phyloP scores from a whole-genome alignment of 2,888 invertebrate species.

The Caenorhabditis doughertyi region DNA sequence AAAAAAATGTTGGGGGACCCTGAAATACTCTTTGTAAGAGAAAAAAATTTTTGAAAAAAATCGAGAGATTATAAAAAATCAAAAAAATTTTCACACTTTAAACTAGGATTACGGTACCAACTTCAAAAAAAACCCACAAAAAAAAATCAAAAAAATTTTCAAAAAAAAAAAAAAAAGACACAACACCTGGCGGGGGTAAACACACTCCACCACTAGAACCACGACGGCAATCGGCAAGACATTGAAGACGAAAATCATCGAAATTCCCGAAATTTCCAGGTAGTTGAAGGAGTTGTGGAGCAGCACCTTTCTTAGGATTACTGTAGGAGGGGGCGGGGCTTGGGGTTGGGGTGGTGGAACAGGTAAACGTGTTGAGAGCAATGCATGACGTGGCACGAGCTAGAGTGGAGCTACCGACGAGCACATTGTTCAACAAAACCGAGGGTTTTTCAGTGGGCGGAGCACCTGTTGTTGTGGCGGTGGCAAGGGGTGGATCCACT shows the following conservation, averaged over 20 bases:
- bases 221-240: conserved; percentile 56
- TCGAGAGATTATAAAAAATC: too few relatives aligned
- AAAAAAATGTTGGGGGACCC: conserved; percentile 10
- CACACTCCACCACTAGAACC: conserved; percentile 57
- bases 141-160: conserved; percentile 12
- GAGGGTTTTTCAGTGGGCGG: neutral
- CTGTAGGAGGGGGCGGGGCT: neutral
- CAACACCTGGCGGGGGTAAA: conserved; percentile 64
- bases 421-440: conserved; percentile 54
- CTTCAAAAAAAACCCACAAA: conserved; percentile 2
- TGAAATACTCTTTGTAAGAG: conserved; percentile 13
- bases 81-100: neutral
- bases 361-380: conserved; percentile 48
- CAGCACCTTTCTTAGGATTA: neutral
- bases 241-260: conserved; percentile 54
- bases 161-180: conserved; percentile 39
- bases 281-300: conserved; percentile 28
- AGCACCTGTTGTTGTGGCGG: conserved; percentile 42
- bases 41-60: neutral
- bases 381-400: conserved; percentile 65
- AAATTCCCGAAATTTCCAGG: conserved; percentile 30
- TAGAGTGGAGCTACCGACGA: conserved; percentile 55
- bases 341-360: neutral
- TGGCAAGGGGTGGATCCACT: conserved; percentile 60
- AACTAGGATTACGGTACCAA: neutral